Evolutionary conservation across 2,113 vertebrate species (phyloP), one percentile per base, ranked within the genome.

Genomic region (Nyctibius bracteatus): DNA sequence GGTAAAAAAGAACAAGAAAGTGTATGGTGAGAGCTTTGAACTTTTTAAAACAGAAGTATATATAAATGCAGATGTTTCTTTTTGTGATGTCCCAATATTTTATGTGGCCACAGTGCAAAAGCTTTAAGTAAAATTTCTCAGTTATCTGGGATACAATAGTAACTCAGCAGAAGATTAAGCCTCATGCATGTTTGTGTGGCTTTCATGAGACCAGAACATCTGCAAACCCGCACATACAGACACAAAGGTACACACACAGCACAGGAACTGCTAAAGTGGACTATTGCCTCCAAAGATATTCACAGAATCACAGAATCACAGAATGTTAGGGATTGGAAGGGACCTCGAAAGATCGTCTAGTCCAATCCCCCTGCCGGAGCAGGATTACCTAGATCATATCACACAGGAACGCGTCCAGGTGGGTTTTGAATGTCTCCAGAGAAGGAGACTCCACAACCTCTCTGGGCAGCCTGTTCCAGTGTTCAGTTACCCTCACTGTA

Each of bases 21-120:
- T 27, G 13, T 52, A n/a, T 19, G 16, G 12, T 41, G 33, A 49
- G 20, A 63, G 12, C 16, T 63, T 35, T 37, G 22, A 39, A 30
- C 12, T 9, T 51, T 49, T 67, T 31, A 2, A 39, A 55, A 55
- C 5, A 3, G 9, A 6, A 51, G 17, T 1, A 0, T 33, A 25
- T 15, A 43, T 35, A 73, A 43, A 84, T 31, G 5, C 5, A 67
- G 37, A n/a, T 47, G 4, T 44, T 88, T 41, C 37, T 66, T 71
- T 71, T 83, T 8, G 3, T 51, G 3, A 19, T 44, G 58, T 51
- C 66, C 20, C 28, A 46, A 31, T 5, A 35, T 33, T 54, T 71
- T 23, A 33, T 22, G 8, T 28, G 10, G 12, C 31, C 10, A 43
- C 30, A 33, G 18, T 12, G 12, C 7, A 43, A 75, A 74, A 30